Conservation (phyloP, 1,140 invertebrate genomes). For the Mycetomoellerius zeteki region DNA sequence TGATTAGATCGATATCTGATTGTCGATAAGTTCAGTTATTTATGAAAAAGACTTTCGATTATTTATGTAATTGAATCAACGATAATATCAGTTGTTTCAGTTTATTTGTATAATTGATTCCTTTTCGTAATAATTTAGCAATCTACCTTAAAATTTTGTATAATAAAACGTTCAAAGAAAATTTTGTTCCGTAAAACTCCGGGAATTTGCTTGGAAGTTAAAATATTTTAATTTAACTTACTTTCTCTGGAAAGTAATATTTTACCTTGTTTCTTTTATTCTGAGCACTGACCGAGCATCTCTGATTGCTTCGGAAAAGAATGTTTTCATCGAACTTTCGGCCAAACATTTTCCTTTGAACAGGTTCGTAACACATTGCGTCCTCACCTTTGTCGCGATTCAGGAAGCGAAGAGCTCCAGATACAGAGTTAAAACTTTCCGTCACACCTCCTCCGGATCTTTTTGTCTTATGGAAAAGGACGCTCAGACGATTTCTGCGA, state of each 20-base stretch:
- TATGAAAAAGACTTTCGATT: not conserved
- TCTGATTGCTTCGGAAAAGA: conserved; percentile 4
- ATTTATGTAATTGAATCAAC: not conserved
- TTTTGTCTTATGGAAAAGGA: conserved; percentile 52
- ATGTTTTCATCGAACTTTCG: conserved; percentile 16
- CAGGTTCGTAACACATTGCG: not conserved
- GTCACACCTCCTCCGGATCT: not conserved
- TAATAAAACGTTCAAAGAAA: not conserved
- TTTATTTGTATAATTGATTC: not conserved
- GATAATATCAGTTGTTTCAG: not conserved
- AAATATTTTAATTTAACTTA: conserved; percentile 10
- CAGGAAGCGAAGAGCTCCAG: conserved; percentile 28
- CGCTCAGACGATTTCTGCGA: conserved; percentile 53
- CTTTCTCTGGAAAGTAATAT: not conserved
- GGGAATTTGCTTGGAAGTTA: not conserved
- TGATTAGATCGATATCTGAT: not conserved
- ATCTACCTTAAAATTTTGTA: not conserved
- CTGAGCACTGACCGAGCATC: not conserved
- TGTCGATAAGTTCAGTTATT: not conserved
- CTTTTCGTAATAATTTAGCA: not conserved
- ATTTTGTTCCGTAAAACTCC: not conserved
- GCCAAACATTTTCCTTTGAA: not conserved
- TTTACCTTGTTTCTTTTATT: not conserved
- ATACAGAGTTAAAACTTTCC: conserved; percentile 24
- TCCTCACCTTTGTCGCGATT: conserved; percentile 46